phyloP scores from a whole-genome alignment of 2,113 vertebrate species.

The Elgaria multicarinata region DNA sequence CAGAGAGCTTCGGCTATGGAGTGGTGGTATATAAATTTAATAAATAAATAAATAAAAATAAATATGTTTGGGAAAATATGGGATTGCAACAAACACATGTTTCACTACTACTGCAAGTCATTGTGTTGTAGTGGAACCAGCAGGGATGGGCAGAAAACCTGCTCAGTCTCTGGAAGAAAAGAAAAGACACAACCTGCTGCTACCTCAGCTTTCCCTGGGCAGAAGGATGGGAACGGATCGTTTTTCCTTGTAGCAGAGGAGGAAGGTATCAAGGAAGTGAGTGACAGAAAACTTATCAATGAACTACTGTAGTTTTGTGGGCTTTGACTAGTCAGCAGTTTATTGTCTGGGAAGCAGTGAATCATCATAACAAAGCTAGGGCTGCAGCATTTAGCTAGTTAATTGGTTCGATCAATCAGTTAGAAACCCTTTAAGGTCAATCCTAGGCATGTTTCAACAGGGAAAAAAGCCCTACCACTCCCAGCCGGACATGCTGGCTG shows the following conservation, averaged over 20 bases:
- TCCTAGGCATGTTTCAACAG: too few relatives aligned
- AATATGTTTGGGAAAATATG: not conserved
- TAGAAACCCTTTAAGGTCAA: not conserved
- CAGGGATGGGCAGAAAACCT: not conserved
- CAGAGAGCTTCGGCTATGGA: too few relatives aligned
- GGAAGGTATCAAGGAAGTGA: not conserved
- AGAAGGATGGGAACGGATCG: not conserved
- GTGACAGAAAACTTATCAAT: not conserved
- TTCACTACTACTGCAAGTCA: not conserved
- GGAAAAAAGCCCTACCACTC: too few relatives aligned
- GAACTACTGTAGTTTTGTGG: not conserved
- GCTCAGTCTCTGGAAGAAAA: not conserved
- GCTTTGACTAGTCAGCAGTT: not conserved
- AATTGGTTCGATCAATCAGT: not conserved
- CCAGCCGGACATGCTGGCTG: too few relatives aligned
- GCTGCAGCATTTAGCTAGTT: not conserved
- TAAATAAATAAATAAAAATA: too few relatives aligned
- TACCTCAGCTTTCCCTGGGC: not conserved
- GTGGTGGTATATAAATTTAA: too few relatives aligned
- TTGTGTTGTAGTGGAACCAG: not conserved
- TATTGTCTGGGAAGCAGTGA: not conserved
- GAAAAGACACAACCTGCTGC: not conserved
- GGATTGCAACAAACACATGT: not conserved
- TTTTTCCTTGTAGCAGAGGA: not conserved
- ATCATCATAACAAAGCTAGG: not conserved